phyloP scores from a whole-genome alignment of 2,888 invertebrate genomes.

The Taenaris catops region DNA sequence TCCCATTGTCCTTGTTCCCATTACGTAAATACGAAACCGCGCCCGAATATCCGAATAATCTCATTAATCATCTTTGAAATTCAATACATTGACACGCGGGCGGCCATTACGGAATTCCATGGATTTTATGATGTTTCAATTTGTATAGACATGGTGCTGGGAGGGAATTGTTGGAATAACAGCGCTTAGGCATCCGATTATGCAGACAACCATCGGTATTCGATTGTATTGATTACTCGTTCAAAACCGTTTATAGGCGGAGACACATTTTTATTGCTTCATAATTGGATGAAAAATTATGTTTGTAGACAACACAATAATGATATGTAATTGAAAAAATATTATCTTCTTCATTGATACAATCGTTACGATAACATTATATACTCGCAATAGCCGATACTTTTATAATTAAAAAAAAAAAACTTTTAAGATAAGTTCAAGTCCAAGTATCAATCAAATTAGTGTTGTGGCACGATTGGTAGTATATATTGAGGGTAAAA shows the following conservation, averaged over 20 bases:
- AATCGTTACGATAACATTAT: too few relatives aligned
- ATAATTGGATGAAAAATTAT: too few relatives aligned
- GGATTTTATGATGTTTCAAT: constrained; percentile 63
- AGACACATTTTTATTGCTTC: constrained; percentile 11
- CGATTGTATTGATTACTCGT: constrained; percentile 33
- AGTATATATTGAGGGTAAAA: too few relatives aligned
- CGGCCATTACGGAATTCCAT: constrained; percentile 52
- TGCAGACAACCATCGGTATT: constrained; percentile 61
- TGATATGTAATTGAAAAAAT: too few relatives aligned
- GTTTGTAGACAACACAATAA: neutral
- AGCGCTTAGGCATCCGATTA: constrained; percentile 60
- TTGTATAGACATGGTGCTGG: constrained; percentile 42
- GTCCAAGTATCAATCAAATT: too few relatives aligned
- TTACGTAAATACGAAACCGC: constrained; percentile 22
- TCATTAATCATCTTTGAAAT: constrained; percentile 75
- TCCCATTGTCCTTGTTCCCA: constrained; percentile 12
- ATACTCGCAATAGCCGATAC: too few relatives aligned
- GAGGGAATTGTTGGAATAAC: constrained; percentile 57
- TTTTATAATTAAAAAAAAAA: too few relatives aligned
- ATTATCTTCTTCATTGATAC: too few relatives aligned
- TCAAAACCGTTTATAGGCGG: constrained; percentile 14
- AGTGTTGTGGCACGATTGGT: too few relatives aligned
- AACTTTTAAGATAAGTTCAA: too few relatives aligned
- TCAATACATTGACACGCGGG: constrained; percentile 71
- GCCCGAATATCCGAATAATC: constrained; percentile 55